Evolutionary conservation across 2,113 vertebrate species (phyloP).

Genomic region (Pteropus alecto): DNA sequence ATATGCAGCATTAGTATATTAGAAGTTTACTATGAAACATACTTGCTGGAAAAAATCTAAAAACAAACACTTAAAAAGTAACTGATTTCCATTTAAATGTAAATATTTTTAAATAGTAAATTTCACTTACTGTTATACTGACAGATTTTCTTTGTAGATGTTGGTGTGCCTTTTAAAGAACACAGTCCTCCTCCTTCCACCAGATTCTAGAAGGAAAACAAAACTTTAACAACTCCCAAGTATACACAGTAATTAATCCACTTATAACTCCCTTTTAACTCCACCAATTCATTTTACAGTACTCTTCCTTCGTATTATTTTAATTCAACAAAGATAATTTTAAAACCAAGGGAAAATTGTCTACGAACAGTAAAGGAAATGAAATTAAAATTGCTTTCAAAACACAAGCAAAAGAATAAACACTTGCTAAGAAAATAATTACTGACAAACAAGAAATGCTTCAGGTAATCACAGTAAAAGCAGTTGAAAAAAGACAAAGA

Average conservation of each 20-base stretch:
- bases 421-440: neutral
- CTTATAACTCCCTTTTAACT: neutral
- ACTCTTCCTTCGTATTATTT: neutral
- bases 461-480: neutral
- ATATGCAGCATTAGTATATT: neutral
- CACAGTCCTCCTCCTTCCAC: conserved; percentile 12
- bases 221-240: neutral
- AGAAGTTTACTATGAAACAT: conserved; percentile 4
- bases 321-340: conserved; percentile 17
- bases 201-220: conserved; percentile 63
- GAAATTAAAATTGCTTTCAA: neutral
- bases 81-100: conserved; percentile 12
- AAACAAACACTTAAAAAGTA: neutral
- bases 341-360: conserved; percentile 4
- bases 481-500: neutral
- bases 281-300: neutral
- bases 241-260: neutral
- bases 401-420: neutral
- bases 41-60: neutral
- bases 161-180: conserved; percentile 47
- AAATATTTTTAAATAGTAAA: conserved; percentile 4
- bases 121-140: conserved; percentile 22
- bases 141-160: conserved; percentile 64
- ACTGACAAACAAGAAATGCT: neutral
- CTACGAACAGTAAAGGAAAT: conserved; percentile 11